Conservation (phyloP, 2,113 vertebrate genomes). For the Zosterops borbonicus region DNA sequence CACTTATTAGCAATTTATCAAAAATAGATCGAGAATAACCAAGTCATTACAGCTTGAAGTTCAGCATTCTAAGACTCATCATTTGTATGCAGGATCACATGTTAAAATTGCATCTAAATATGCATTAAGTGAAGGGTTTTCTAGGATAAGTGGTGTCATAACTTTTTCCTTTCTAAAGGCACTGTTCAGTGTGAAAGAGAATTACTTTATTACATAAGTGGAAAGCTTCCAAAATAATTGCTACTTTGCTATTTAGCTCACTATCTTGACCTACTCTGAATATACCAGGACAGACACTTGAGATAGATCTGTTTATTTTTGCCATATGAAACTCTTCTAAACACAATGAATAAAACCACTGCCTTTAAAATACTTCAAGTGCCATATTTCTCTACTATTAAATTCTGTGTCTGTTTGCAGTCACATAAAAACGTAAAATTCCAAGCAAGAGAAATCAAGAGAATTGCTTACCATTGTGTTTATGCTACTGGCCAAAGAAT, state of each 20-base stretch:
- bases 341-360: background rate
- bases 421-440: background rate
- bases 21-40: background rate
- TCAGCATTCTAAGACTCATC: background rate
- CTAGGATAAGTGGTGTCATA: background rate
- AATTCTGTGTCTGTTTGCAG: background rate
- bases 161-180: background rate
- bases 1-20: background rate
- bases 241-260: background rate
- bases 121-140: background rate
- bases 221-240: background rate
- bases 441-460: background rate
- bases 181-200: background rate
- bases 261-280: background rate
- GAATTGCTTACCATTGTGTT: background rate
- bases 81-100: background rate
- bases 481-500: background rate
- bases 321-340: background rate
- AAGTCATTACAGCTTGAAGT: background rate
- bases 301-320: background rate
- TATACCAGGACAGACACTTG: background rate
- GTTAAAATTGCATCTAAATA: background rate
- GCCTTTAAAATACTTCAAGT: background rate
- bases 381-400: background rate
- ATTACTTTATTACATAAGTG: background rate